These are phyloP conservation scores for Excalfactoria chinensis DNA, from an alignment of 2,113 vertebrate genomes.

Conservation along the genomic window DNA sequence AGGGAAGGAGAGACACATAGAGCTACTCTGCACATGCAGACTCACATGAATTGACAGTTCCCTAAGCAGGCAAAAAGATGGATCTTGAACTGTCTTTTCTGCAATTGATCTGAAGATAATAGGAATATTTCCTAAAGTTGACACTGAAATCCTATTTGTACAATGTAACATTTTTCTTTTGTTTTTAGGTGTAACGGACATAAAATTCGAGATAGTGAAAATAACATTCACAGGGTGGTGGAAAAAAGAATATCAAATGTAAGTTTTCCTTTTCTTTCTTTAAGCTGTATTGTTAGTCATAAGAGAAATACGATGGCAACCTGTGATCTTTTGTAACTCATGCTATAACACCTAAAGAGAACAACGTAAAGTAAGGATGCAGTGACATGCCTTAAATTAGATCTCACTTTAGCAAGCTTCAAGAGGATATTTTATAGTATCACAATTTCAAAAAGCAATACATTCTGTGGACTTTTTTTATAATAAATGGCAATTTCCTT, in stretches of 20 bases:
- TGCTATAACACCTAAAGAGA: not conserved
- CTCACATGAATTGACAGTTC: no score
- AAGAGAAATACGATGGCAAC: slow-evolving; percentile 7
- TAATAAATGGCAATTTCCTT: slow-evolving; percentile 26
- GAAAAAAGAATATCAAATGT: slow-evolving; percentile 10
- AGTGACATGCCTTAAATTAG: slow-evolving; percentile 47
- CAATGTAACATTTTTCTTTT: slow-evolving; percentile 18
- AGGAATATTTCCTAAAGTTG: not conserved
- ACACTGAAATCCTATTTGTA: slow-evolving; percentile 17
- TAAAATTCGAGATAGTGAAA: slow-evolving; percentile 9
- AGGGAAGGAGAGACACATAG: not conserved
- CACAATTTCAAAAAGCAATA: slow-evolving; percentile 41
- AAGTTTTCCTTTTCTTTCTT: slow-evolving; percentile 16
- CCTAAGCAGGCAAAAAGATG: not conserved
- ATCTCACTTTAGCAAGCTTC: slow-evolving; percentile 39
- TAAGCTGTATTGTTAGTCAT: not conserved
- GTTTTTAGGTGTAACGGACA: not conserved
- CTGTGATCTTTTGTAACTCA: slow-evolving; percentile 31
- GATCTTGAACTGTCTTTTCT: not conserved
- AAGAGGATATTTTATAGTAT: slow-evolving; percentile 29
- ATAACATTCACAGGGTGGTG: not conserved
- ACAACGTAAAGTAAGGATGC: slow-evolving; percentile 19
- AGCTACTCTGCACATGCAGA: not conserved
- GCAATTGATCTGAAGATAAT: not conserved
- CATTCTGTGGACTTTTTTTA: not conserved